Evolutionary conservation across 1,140 invertebrate genomes (phyloP).

Genomic region (Tribolium castaneum): DNA sequence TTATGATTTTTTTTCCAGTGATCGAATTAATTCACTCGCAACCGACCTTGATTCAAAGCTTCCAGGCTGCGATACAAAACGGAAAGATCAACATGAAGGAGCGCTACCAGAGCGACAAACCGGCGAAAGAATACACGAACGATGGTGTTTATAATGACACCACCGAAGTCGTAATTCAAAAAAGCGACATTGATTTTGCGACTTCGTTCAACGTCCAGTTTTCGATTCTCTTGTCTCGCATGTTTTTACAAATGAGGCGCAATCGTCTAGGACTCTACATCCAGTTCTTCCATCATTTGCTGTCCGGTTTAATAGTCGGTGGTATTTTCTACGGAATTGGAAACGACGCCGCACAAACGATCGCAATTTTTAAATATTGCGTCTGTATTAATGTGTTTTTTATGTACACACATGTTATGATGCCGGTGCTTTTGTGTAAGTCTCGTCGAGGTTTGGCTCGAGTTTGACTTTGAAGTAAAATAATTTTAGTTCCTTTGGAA

Average conservation of each 20-base stretch:
- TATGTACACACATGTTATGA: constrained; percentile 73
- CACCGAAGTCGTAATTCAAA: constrained; percentile 49
- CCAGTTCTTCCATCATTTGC: constrained; percentile 68
- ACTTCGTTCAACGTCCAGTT: constrained; percentile 69
- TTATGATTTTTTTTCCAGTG: constrained; percentile 56
- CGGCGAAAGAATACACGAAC: background rate
- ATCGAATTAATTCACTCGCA: constrained; percentile 65
- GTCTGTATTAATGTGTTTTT: constrained; percentile 70
- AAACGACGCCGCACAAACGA: constrained; percentile 66
- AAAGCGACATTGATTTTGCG: constrained; percentile 64
- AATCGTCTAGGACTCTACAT: constrained; percentile 69
- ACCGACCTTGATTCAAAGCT: constrained; percentile 57
- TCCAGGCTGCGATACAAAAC: constrained; percentile 50
- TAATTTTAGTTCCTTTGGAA: constrained; percentile 84
- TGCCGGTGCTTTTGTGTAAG: constrained; percentile 71
- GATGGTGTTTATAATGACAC: constrained; percentile 52
- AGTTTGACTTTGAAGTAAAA: background rate
- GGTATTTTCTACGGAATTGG: constrained; percentile 69
- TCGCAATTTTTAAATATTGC: constrained; percentile 71
- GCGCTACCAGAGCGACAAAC: background rate
- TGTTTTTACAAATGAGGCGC: constrained; percentile 67
- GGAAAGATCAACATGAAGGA: constrained; percentile 55
- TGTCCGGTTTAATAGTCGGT: constrained; percentile 68
- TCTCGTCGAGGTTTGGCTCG: constrained; percentile 17
- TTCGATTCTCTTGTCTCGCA: constrained; percentile 65